A percentile compares a stretch with the other conserved stretches of the same genome.
These are phyloP conservation scores for Anoura caudifer DNA, from an alignment of 2,113 vertebrate species.

Conservation along the genomic window DNA sequence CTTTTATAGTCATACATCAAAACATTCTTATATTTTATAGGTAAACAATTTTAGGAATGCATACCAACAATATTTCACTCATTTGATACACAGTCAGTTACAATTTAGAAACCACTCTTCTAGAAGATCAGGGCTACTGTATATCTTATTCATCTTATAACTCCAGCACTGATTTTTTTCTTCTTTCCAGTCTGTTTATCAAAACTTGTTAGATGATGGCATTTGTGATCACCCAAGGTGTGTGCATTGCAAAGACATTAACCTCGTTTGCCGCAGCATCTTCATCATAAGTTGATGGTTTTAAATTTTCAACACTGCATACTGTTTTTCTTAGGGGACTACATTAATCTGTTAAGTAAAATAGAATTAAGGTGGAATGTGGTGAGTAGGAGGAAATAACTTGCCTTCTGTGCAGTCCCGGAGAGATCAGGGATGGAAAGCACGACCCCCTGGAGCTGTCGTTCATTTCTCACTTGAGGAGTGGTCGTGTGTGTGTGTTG, in stretches of 20 bases:
- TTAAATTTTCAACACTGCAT: not conserved
- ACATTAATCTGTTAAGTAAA: constrained; percentile 19
- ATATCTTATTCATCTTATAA: not conserved
- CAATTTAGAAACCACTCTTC: not conserved
- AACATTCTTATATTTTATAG: constrained; percentile 36
- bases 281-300: not conserved
- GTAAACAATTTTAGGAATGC: not conserved
- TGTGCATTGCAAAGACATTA: not conserved
- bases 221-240: not conserved
- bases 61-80: not conserved
- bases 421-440: constrained; percentile 5
- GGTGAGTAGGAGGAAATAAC: constrained; percentile 34
- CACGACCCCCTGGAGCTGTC: not conserved
- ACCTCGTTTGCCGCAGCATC: not conserved
- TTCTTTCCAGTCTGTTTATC: not conserved
- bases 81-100: not conserved
- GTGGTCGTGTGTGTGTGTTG: constrained; percentile 71
- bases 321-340: not conserved
- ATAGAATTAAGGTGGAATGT: constrained; percentile 22
- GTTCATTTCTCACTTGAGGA: constrained; percentile 54
- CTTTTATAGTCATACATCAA: not conserved
- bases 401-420: constrained; percentile 26
- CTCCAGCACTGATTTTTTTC: not conserved
- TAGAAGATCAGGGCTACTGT: not conserved
- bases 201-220: not conserved